phyloP scores from a whole-genome alignment of 2,797 vertebrate genomes.

The Odontamblyopus lacepedii region DNA sequence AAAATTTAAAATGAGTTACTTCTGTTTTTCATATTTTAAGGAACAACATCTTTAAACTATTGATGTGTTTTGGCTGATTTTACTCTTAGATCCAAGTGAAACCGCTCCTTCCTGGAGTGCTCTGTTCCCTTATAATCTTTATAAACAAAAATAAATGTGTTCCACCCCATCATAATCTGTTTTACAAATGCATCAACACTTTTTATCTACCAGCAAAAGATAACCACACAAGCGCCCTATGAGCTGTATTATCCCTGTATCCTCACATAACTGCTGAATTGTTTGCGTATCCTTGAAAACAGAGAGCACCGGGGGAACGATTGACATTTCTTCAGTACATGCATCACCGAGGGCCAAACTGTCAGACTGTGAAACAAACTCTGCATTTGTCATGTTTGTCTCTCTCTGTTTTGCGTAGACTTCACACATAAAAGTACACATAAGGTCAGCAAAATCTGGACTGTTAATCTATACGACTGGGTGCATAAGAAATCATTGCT shows the following conservation, averaged over 20 bases:
- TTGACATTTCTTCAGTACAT: constrained; percentile 11
- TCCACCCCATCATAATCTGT: not conserved
- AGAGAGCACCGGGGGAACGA: not conserved
- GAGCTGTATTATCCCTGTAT: not conserved
- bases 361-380: constrained; percentile 3
- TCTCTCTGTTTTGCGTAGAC: not conserved
- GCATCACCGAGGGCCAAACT: constrained; percentile 7
- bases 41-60: too few species aligned
- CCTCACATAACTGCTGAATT: not conserved
- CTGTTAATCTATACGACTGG: not conserved
- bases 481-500: too few species aligned
- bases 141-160: too few species aligned
- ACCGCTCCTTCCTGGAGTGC: too few species aligned
- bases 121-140: too few species aligned
- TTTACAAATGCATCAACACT: not conserved
- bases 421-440: not conserved
- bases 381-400: constrained; percentile 9
- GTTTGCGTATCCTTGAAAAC: not conserved
- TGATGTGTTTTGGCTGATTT: too few species aligned
- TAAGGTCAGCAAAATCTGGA: not conserved
- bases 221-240: not conserved
- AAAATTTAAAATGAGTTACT: too few species aligned
- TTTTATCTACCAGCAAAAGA: not conserved
- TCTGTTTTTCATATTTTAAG: too few species aligned
- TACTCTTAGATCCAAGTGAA: too few species aligned